A percentile compares a stretch with the other conserved stretches of the same genome.
Evolutionary conservation across 2,113 vertebrate genomes (phyloP).

Genomic region (Tachysurus vachellii): DNA sequence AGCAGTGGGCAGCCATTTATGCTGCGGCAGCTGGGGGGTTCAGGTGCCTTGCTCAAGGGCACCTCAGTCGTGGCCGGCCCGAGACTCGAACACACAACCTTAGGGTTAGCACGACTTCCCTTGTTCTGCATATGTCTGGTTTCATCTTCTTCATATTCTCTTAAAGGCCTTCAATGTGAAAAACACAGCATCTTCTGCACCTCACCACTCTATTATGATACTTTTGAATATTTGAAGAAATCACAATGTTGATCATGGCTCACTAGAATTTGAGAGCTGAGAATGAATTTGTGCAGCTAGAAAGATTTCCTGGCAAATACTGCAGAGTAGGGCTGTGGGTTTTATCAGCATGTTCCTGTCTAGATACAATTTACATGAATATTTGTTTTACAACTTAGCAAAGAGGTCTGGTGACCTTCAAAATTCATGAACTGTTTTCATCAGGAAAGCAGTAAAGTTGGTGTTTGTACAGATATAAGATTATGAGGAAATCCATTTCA

Average conservation of each 20-base stretch:
- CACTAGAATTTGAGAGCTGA: background rate
- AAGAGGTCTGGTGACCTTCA: conserved; percentile 33
- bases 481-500: conserved; percentile 13
- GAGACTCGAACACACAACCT: too few species aligned
- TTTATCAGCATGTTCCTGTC: conserved; percentile 30
- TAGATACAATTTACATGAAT: conserved; percentile 34
- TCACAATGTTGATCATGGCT: background rate
- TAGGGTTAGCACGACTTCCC: too few species aligned
- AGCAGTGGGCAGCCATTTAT: too few species aligned
- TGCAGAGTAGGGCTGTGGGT: conserved; percentile 12
- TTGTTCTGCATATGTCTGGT: conserved; percentile 1
- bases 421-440: background rate
- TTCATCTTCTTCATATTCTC: background rate
- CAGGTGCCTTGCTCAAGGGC: too few species aligned
- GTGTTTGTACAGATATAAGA: background rate
- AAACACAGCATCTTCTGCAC: conserved; percentile 21
- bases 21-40: too few species aligned
- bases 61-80: too few species aligned
- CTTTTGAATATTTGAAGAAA: conserved; percentile 6
- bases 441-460: conserved; percentile 2
- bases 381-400: conserved; percentile 18
- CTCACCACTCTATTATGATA: background rate
- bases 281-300: background rate
- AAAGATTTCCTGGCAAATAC: conserved; percentile 28
- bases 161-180: conserved; percentile 30